phyloP scores from a whole-genome alignment of 2,888 invertebrate genomes.

The Bembecia ichneumoniformis region DNA sequence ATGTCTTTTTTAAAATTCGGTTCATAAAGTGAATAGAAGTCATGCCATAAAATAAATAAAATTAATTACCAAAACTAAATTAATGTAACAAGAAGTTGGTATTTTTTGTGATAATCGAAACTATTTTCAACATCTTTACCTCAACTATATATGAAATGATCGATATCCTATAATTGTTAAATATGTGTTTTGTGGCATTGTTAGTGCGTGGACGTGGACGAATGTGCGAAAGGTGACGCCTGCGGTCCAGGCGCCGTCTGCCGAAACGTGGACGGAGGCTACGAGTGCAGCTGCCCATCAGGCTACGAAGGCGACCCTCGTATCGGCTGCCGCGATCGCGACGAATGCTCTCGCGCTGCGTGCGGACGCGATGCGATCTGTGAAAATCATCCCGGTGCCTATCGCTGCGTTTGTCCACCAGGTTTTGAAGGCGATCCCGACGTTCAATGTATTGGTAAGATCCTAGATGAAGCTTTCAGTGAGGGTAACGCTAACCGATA shows the following conservation, averaged over 20 bases:
- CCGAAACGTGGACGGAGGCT: slow-evolving; percentile 83
- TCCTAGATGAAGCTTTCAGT: slow-evolving; percentile 24
- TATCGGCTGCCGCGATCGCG: slow-evolving; percentile 79
- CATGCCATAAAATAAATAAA: too few species aligned
- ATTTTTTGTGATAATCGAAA: too few species aligned
- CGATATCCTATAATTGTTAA: too few species aligned
- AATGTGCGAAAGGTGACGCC: slow-evolving; percentile 79
- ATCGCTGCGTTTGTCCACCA: slow-evolving; percentile 85
- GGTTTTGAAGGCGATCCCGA: slow-evolving; percentile 87
- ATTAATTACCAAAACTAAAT: too few species aligned
- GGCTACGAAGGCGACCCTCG: slow-evolving; percentile 87
- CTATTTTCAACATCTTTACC: too few species aligned
- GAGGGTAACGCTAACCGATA: slow-evolving; percentile 34
- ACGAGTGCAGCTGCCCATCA: slow-evolving; percentile 87
- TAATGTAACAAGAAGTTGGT: too few species aligned
- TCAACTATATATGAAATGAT: too few species aligned
- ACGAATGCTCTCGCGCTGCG: slow-evolving; percentile 81
- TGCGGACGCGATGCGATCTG: slow-evolving; percentile 88
- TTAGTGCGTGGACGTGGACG: slow-evolving; percentile 87
- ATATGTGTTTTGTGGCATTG: slow-evolving; percentile 3
- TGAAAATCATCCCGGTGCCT: slow-evolving; percentile 83
- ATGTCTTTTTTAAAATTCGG: too few species aligned
- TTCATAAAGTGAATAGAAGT: too few species aligned
- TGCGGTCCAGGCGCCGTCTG: slow-evolving; percentile 88
- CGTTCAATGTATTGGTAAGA: slow-evolving; percentile 81